Base-by-base conservation (phyloP, 2,113 vertebrate species). In the Mixornis gularis region DNA sequence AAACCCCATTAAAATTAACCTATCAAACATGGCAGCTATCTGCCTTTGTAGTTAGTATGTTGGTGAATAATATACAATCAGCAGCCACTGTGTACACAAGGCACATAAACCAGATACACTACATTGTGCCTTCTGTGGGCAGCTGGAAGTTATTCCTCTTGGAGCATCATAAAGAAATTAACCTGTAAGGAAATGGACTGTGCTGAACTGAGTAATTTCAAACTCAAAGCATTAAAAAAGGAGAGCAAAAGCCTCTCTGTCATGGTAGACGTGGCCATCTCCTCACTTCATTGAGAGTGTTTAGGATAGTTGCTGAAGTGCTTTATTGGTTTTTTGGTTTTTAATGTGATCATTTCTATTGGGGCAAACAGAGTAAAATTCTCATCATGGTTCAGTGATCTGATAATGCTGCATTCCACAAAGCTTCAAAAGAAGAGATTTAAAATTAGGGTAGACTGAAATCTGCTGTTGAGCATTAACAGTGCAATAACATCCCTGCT, bases 1-100 rank as follows among this genome's bases (percentile, higher is more conserved):
- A 68, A 86, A 63, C 10, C 40, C 34, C 77, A 87, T 93, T 85
- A 73, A 95, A 89, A 93, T 94, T 93, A 95, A 95, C 53, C 88
- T 77, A 79, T 83, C 49, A 69, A 69, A 78, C 25, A 25, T 25
- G 30, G 74, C 12, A 76, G 64, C 78, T 62, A 69, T 69, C 72
- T 32, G 63, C 49, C 73, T 88, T 81, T 77, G 52, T 79, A 48
- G 46, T 68, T 55, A 43, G 46, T 2, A 27, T 27, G 34, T 18
- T 85, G 71, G 49, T 20, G 68, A 94, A 82, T 78, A 91, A 90
- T 22, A 66, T n/a, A 79, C 63, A 56, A 94, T 87, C 89, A 92
- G 90, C 93, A 41, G 29, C 32, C 21, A 9, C 53, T 74, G 32
- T 3, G 24, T 32, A 52, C 58, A 65, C 62, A 70, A 74, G 92